These are phyloP conservation scores for Cacoxenus indagator DNA, from an alignment of 2,888 invertebrate genomes.

Conservation along the genomic window DNA sequence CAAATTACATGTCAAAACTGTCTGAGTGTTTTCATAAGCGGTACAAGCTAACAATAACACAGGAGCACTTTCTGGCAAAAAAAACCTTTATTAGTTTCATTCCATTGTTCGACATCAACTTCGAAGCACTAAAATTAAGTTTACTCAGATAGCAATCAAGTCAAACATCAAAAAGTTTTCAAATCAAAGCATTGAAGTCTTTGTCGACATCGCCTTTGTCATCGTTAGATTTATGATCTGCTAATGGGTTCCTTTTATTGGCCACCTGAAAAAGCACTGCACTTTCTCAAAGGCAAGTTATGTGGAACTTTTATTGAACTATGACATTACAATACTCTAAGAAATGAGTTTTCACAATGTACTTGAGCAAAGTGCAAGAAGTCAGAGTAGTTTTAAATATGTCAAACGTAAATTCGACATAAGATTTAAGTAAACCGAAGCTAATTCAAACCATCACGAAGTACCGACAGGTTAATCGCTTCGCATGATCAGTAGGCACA, in stretches of 20 bases:
- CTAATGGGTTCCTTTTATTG: neutral
- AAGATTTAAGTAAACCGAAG: too few relatives aligned
- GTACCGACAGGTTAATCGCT: too few relatives aligned
- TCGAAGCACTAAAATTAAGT: constrained; percentile 14
- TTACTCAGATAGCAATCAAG: neutral
- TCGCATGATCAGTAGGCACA: too few relatives aligned
- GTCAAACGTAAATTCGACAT: too few relatives aligned
- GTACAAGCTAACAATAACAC: neutral
- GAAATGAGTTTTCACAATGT: constrained; percentile 5
- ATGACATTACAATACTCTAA: constrained; percentile 39
- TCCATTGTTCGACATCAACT: neutral
- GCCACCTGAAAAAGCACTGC: too few relatives aligned
- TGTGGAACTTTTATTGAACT: constrained; percentile 40
- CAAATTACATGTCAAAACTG: constrained; percentile 52
- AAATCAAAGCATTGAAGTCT: constrained; percentile 6
- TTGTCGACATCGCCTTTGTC: too few relatives aligned
- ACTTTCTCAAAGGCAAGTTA: too few relatives aligned
- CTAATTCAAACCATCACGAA: too few relatives aligned
- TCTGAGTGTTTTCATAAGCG: constrained; percentile 32
- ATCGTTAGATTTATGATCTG: too few relatives aligned
- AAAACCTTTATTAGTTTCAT: constrained; percentile 10
- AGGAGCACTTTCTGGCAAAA: neutral
- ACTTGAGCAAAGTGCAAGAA: constrained; percentile 8
- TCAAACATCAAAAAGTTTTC: neutral
- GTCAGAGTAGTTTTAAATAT: too few relatives aligned